Evolutionary conservation across 2,797 vertebrate genomes (phyloP).

Genomic region (Orientallactaga sibirica): DNA sequence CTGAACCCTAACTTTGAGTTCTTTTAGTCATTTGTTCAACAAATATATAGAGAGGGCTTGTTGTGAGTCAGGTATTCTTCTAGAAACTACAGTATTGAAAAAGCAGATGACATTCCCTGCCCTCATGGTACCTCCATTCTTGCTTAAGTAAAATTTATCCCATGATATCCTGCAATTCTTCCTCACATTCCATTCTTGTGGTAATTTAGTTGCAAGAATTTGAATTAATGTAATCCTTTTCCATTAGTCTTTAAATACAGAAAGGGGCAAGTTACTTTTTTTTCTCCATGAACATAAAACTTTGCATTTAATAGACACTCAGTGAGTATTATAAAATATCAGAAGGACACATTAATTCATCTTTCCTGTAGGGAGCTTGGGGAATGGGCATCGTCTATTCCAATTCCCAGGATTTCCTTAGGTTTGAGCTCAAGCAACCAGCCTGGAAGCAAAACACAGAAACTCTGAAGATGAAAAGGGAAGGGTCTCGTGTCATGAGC

Average conservation of each 20-base stretch:
- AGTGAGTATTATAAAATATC: not conserved
- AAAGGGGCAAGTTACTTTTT: not conserved
- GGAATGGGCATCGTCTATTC: not conserved
- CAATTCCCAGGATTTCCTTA: not conserved
- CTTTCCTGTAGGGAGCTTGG: not conserved
- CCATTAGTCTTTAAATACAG: slow-evolving; percentile 34
- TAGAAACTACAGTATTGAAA: not conserved
- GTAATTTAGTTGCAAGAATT: not conserved
- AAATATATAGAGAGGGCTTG: not conserved
- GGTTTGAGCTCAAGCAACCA: not conserved
- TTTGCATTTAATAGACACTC: not conserved
- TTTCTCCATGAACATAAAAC: not conserved
- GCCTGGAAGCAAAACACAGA: not conserved
- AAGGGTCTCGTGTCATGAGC: not conserved
- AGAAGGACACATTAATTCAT: not conserved
- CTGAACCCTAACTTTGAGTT: not conserved
- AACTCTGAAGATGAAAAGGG: not conserved
- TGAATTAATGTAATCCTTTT: not conserved
- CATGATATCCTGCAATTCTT: not conserved
- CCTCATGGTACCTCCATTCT: not conserved
- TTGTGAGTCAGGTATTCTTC: accelerated
- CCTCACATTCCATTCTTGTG: not conserved
- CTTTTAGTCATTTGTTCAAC: not conserved
- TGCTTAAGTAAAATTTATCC: not conserved
- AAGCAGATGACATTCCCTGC: not conserved